Base-by-base conservation (phyloP, 2,113 vertebrate species). In the Phodopus roborovskii region DNA sequence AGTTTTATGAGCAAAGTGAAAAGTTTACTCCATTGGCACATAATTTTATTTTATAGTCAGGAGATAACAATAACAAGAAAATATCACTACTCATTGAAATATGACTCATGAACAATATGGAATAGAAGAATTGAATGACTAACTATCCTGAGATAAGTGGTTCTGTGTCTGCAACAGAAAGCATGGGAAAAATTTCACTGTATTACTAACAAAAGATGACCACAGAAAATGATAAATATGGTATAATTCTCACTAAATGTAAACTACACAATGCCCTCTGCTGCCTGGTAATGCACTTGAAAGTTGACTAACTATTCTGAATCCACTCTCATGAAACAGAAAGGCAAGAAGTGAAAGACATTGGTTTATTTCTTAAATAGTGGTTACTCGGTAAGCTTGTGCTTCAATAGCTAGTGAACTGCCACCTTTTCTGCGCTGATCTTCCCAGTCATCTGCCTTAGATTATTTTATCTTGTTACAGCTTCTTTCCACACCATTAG, bases 51-150 rank as follows among this genome's bases (percentile, higher is more conserved):
- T 97, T 97, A 96, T 94, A 92, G 88, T 71, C 58, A 73, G 73
- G 79, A 94, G 96, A 95, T 95, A 97, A 96, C 87, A 97, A 95
- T 95, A 96, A 92, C 92, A 97, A 88, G 53, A 84, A 96, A 97
- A 95, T 68, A 94, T 96, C 96, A 87, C 74, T 95, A 85, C 30
- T 20, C 77, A 77, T 91, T 60, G 66, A 97, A 97, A 95, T 96
- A 74, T 93, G 62, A 39, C 39, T 94, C 9, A 56, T 77, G 30
- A 90, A 95, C 75, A 97, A 88, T 74, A 85, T 58, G 89, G 75
- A 94, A 17, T 92, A 42, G 39, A 79, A 74, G 83, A 84, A 96
- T 94, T 84, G 20, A 84, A 96, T 85, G 66, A 82, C 96, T 93
- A 94, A 42, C 94, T 96, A 75, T 78, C 84, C n/a, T 93, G 88